phyloP scores from a whole-genome alignment of 2,113 vertebrate genomes.

The Alligator mississippiensis region DNA sequence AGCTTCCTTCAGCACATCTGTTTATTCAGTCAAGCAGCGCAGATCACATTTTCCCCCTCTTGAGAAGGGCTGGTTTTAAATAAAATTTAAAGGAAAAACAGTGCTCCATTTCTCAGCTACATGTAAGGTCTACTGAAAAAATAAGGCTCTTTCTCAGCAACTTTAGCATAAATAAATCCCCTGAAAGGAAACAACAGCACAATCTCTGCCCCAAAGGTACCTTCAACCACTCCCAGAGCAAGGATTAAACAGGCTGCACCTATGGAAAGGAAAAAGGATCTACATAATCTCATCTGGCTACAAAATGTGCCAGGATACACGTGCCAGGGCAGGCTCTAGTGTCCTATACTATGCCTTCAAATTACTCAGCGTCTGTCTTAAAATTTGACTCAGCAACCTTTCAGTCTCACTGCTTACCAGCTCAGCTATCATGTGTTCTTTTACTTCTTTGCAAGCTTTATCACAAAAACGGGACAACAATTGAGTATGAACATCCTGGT shows the following conservation, averaged over 20 bases:
- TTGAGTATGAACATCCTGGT: not conserved
- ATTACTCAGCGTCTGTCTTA: not conserved
- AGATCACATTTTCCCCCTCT: not conserved
- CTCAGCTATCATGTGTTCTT: not conserved
- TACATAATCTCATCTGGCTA: not conserved
- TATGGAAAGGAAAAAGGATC: not conserved
- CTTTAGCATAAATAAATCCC: not conserved
- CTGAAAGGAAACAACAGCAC: not conserved
- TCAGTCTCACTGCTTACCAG: not conserved
- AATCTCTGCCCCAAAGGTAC: not conserved
- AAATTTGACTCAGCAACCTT: not conserved
- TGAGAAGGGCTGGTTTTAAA: not conserved
- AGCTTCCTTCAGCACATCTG: conserved; percentile 5
- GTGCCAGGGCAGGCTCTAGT: not conserved
- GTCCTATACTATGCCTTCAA: not conserved
- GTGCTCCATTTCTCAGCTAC: not conserved
- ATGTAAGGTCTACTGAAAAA: not conserved
- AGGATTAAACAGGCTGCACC: not conserved
- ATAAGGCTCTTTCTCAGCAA: not conserved
- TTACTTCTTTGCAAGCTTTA: not conserved
- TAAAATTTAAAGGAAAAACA: not conserved
- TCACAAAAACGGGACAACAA: not conserved
- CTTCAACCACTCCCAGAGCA: not conserved
- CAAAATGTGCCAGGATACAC: not conserved
- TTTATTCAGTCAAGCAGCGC: not conserved